These are phyloP conservation scores for Zaprionus capensis DNA, from an alignment of 1,140 invertebrate genomes.

Conservation along the genomic window DNA sequence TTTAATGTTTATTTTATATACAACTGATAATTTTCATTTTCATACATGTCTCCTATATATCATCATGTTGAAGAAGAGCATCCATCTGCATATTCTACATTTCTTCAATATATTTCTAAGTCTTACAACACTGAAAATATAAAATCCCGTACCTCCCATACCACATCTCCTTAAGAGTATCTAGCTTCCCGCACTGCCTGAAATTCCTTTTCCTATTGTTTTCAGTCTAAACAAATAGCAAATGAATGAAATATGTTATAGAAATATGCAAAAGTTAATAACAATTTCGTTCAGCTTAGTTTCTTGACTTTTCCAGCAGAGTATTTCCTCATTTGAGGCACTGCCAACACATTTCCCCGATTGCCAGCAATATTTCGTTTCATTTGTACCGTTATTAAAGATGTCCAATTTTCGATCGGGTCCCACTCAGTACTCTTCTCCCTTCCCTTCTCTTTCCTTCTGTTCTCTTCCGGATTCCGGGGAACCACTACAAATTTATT, in stretches of 20 bases:
- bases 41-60: no score
- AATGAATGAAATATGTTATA: conserved; percentile 1
- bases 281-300: background rate
- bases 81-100: no score
- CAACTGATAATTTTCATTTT: no score
- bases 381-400: conserved; percentile 37
- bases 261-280: background rate
- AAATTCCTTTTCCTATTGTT: background rate
- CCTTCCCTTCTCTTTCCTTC: background rate
- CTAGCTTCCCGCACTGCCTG: background rate
- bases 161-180: background rate
- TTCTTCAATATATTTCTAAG: no score
- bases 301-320: background rate
- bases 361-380: conserved; percentile 30
- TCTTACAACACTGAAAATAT: no score
- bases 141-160: no score
- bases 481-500: conserved; percentile 53
- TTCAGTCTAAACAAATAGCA: background rate
- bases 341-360: background rate
- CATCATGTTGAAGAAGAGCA: no score
- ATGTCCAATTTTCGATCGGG: conserved; percentile 42
- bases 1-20: no score
- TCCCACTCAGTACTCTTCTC: background rate
- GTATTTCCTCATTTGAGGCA: background rate
- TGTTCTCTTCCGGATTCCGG: conserved; percentile 12